These are phyloP conservation scores for Chrysomela aeneicollis DNA, from an alignment of 2,888 invertebrate species.

Conservation along the genomic window DNA sequence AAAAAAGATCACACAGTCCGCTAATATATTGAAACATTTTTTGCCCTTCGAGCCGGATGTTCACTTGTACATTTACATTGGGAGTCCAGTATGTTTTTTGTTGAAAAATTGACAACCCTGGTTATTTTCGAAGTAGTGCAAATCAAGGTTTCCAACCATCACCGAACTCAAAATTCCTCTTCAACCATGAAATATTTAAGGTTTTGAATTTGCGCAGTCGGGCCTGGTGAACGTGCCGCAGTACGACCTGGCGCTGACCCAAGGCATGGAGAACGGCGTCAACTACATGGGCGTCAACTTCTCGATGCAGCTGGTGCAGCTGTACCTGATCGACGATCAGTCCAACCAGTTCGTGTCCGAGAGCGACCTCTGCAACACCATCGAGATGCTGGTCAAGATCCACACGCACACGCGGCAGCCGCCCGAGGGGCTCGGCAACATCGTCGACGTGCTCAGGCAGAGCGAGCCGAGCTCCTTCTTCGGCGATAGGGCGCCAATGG, in stretches of 20 bases:
- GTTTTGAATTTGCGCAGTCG: too few relatives aligned
- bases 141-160: too few relatives aligned
- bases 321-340: constrained; percentile 82
- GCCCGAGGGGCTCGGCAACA: constrained; percentile 82
- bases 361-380: constrained; percentile 85
- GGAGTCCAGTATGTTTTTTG: too few relatives aligned
- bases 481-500: constrained; percentile 79
- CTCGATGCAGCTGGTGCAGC: constrained; percentile 89
- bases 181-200: too few relatives aligned
- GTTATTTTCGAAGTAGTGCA: too few relatives aligned
- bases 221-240: constrained; percentile 84
- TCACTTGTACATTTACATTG: too few relatives aligned
- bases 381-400: constrained; percentile 83
- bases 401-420: constrained; percentile 78
- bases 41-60: too few relatives aligned
- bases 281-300: constrained; percentile 80
- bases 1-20: too few relatives aligned
- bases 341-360: constrained; percentile 79
- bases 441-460: constrained; percentile 83
- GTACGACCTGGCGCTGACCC: constrained; percentile 83
- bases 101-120: too few relatives aligned
- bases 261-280: constrained; percentile 83
- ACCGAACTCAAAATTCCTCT: too few relatives aligned
- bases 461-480: constrained; percentile 74
- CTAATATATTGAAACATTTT: too few relatives aligned